These are phyloP conservation scores for Drosophila infuscata DNA, from an alignment of 2,888 invertebrate species.

Conservation along the genomic window DNA sequence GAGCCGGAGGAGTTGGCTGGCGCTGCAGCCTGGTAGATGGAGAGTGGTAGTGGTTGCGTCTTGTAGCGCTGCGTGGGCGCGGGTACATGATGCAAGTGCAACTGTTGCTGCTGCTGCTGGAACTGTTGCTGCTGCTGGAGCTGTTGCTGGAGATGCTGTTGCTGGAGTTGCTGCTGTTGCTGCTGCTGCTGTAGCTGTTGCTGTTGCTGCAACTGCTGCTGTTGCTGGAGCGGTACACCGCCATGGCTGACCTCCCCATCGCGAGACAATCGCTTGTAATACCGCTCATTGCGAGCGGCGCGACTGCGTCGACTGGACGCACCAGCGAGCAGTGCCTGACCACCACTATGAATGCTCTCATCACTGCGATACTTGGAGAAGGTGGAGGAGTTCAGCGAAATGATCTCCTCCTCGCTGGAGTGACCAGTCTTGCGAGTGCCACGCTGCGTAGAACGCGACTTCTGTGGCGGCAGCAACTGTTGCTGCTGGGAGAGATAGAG, in stretches of 20 bases:
- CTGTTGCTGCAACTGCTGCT: slow-evolving; percentile 60
- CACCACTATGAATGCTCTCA: slow-evolving; percentile 88
- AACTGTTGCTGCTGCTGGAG: slow-evolving; percentile 64
- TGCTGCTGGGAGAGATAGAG: slow-evolving; percentile 29
- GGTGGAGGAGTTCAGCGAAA: slow-evolving; percentile 89
- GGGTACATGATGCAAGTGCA: slow-evolving; percentile 79
- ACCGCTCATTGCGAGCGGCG: slow-evolving; percentile 92
- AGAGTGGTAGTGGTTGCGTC: slow-evolving; percentile 85
- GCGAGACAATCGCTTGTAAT: slow-evolving; percentile 90
- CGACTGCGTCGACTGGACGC: slow-evolving; percentile 88
- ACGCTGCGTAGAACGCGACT: slow-evolving; percentile 74
- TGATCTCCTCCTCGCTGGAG: slow-evolving; percentile 84
- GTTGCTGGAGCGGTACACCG: slow-evolving; percentile 68
- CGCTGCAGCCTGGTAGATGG: slow-evolving; percentile 78
- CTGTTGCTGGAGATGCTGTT: slow-evolving; percentile 40
- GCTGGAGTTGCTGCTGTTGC: slow-evolving; percentile 58
- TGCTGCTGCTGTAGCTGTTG: slow-evolving; percentile 62
- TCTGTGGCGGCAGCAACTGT: slow-evolving; percentile 38
- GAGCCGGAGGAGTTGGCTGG: slow-evolving; percentile 18
- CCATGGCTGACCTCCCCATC: slow-evolving; percentile 87
- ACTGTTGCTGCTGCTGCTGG: slow-evolving; percentile 62
- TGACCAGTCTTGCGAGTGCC: slow-evolving; percentile 49
- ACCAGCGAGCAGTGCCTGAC: slow-evolving; percentile 68
- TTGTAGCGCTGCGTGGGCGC: slow-evolving; percentile 86
- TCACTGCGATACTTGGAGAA: slow-evolving; percentile 89